Conservation (phyloP, 2,888 invertebrate species). For the Dugesia japonica region DNA sequence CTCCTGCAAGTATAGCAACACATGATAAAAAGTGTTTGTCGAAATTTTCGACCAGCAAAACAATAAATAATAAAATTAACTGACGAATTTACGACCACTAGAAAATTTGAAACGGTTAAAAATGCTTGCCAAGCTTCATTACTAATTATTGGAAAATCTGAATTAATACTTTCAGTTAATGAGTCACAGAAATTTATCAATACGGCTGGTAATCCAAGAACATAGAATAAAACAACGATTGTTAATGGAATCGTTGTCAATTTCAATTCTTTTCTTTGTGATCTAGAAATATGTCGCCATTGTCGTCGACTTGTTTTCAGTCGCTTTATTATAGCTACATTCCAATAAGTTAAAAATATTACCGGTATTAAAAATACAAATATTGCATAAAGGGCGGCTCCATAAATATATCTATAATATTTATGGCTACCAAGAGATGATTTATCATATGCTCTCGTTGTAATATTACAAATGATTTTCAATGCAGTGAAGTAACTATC, state of each 20-base stretch:
- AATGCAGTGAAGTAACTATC: neutral
- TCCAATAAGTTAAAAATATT: conserved; percentile 36
- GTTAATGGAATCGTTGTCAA: conserved; percentile 38
- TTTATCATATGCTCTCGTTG: conserved; percentile 32
- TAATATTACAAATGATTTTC: conserved; percentile 25
- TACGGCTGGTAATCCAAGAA: conserved; percentile 38
- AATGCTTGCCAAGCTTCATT: conserved; percentile 29
- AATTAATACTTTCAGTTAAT: conserved; percentile 23
- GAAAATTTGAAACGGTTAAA: conserved; percentile 57
- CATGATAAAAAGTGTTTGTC: conserved; percentile 29
- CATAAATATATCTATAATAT: conserved; percentile 37
- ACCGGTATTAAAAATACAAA: conserved; percentile 37
- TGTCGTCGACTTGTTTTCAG: conserved; percentile 36
- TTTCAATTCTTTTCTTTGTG: conserved; percentile 37
- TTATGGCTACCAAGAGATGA: conserved; percentile 36
- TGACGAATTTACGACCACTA: conserved; percentile 81
- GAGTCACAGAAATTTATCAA: conserved; percentile 38
- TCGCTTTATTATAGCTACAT: conserved; percentile 37
- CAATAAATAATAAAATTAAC: conserved; percentile 89
- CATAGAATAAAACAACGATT: conserved; percentile 38
- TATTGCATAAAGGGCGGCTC: conserved; percentile 37
- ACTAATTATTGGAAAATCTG: conserved; percentile 9
- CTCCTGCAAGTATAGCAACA: neutral
- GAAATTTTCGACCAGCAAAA: conserved; percentile 82
- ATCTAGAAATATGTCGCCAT: conserved; percentile 37